Conservation (phyloP, 2,797 vertebrate genomes). For the Zenarchopterus dispar region DNA sequence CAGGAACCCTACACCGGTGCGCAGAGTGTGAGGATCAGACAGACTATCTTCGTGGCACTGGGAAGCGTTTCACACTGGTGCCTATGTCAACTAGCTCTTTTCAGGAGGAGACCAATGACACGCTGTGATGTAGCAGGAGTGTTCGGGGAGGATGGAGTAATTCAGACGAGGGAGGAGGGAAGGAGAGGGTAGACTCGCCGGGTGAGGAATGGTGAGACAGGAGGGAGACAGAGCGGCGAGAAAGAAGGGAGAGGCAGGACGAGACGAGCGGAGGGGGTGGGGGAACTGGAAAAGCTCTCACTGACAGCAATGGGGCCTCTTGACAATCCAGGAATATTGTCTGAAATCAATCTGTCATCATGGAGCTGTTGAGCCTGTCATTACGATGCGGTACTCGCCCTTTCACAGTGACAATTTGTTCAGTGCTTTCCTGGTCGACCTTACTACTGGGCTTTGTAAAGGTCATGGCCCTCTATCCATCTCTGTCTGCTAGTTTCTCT, state of each 20-base stretch:
- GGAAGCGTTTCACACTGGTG: slow-evolving; percentile 68
- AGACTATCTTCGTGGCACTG: slow-evolving; percentile 55
- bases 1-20: slow-evolving; percentile 52
- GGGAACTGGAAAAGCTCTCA: slow-evolving; percentile 73
- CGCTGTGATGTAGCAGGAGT: slow-evolving; percentile 67
- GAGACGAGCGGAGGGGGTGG: slow-evolving; percentile 54
- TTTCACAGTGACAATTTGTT: slow-evolving; percentile 76
- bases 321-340: slow-evolving; percentile 75
- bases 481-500: slow-evolving; percentile 53
- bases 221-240: slow-evolving; percentile 55
- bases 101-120: slow-evolving; percentile 61
- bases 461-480: slow-evolving; percentile 61
- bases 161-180: slow-evolving; percentile 55
- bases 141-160: slow-evolving; percentile 66
- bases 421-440: slow-evolving; percentile 67
- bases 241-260: slow-evolving; percentile 27
- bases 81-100: slow-evolving; percentile 71
- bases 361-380: slow-evolving; percentile 72
- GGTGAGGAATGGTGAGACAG: slow-evolving; percentile 57
- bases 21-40: slow-evolving; percentile 37
- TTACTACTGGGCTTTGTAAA: slow-evolving; percentile 49
- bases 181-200: slow-evolving; percentile 33
- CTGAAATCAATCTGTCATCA: slow-evolving; percentile 77
- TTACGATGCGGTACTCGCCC: slow-evolving; percentile 70
- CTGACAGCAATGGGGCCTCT: slow-evolving; percentile 75